phyloP scores from a whole-genome alignment of 1,140 invertebrate genomes.

The Tribolium madens region DNA sequence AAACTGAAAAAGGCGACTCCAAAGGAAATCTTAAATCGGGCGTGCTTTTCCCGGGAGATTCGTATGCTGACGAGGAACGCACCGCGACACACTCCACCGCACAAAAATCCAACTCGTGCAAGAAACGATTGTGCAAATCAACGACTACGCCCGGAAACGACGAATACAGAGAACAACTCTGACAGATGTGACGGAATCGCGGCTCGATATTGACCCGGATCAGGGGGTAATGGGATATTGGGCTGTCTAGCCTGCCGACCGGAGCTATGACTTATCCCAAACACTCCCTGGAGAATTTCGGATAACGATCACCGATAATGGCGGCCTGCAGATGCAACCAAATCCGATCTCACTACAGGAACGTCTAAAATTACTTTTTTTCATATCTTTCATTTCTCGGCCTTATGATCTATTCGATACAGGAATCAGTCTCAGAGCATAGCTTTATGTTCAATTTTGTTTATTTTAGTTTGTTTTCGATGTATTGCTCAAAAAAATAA shows the following conservation, averaged over 20 bases:
- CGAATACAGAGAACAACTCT: conserved; percentile 9
- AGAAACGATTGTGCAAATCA: conserved; percentile 13
- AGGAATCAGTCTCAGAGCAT: not conserved
- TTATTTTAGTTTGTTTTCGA: too few relatives aligned
- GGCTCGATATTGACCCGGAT: conserved; percentile 33
- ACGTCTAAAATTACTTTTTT: not conserved
- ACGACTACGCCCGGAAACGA: conserved; percentile 7
- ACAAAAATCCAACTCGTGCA: conserved; percentile 4
- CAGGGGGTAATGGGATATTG: conserved; percentile 41
- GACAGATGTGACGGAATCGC: conserved; percentile 36
- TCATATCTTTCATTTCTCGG: not conserved
- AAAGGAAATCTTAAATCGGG: conserved; percentile 38
- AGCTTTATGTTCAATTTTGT: too few relatives aligned
- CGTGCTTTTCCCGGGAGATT: conserved; percentile 29
- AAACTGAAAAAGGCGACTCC: conserved; percentile 38
- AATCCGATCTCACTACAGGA: conserved; percentile 5
- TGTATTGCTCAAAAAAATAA: too few relatives aligned
- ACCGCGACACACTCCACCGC: conserved; percentile 4
- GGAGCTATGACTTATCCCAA: conserved; percentile 43
- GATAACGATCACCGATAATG: conserved; percentile 45
- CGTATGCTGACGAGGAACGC: conserved; percentile 35
- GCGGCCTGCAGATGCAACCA: conserved; percentile 19
- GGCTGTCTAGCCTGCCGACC: conserved; percentile 36
- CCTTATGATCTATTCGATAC: not conserved
- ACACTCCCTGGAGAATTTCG: conserved; percentile 36